These are phyloP conservation scores for Bombylius discolor DNA, from an alignment of 2,888 invertebrate genomes.

Conservation along the genomic window DNA sequence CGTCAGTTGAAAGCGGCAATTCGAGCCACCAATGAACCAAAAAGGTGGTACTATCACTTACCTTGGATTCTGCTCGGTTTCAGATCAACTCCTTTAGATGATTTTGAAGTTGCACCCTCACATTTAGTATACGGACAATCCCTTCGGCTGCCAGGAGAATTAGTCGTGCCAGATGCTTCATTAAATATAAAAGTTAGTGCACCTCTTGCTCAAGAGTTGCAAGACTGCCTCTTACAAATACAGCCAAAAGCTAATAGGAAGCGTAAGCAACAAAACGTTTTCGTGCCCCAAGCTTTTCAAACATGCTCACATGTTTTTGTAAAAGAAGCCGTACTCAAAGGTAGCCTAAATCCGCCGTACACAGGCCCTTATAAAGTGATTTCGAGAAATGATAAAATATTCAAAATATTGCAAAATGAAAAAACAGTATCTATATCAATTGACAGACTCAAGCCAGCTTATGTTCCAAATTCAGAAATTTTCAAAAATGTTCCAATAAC, in stretches of 20 bases:
- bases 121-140: not conserved
- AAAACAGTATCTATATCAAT: constrained; percentile 5
- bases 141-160: not conserved
- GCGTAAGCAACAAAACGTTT: constrained; percentile 1
- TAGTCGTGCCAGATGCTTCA: not conserved
- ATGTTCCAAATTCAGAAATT: not conserved
- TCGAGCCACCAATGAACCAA: not conserved
- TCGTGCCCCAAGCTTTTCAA: not conserved
- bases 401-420: constrained; percentile 13
- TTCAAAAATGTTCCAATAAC: not conserved
- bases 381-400: constrained; percentile 10
- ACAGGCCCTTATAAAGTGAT: constrained; percentile 14
- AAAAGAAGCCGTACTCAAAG: constrained; percentile 1
- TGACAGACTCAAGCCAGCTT: constrained; percentile 16
- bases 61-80: not conserved
- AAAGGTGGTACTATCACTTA: not conserved
- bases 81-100: not conserved
- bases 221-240: not conserved
- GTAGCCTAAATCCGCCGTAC: constrained; percentile 14
- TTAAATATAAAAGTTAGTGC: not conserved
- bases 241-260: not conserved
- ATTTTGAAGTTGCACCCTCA: not conserved
- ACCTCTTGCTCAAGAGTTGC: not conserved
- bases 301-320: constrained; percentile 1
- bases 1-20: not conserved